Conservation (phyloP, 2,888 invertebrate species). For the Hipparchia semele region DNA sequence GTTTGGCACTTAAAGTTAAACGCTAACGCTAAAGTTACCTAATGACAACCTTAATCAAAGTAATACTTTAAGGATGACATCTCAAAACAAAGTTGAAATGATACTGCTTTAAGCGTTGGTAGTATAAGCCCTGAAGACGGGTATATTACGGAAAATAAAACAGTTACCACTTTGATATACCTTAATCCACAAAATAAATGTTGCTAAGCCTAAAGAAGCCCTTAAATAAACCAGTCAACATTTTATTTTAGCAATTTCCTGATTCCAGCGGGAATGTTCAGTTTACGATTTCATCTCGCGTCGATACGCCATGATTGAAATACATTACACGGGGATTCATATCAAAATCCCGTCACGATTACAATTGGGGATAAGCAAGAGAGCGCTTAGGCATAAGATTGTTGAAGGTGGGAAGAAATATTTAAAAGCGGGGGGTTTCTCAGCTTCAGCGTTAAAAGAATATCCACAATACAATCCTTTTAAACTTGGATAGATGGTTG, state of each 20-base stretch:
- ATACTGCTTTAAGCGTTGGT: too few species aligned
- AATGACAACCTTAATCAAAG: too few species aligned
- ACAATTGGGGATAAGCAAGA: constrained; percentile 7
- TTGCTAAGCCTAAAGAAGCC: constrained; percentile 18
- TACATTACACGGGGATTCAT: constrained; percentile 14
- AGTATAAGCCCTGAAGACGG: too few species aligned
- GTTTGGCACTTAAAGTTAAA: too few species aligned
- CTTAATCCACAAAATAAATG: neutral
- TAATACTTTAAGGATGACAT: too few species aligned
- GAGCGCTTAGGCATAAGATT: neutral
- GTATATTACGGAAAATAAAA: too few species aligned
- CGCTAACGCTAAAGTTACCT: too few species aligned
- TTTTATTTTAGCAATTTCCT: constrained; percentile 45
- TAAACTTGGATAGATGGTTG: too few species aligned
- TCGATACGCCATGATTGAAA: constrained; percentile 29
- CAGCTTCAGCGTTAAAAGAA: too few species aligned
- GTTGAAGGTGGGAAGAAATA: constrained; percentile 5
- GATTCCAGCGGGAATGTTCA: constrained; percentile 33
- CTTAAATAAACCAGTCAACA: constrained; percentile 24
- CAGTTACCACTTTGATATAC: neutral
- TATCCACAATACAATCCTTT: too few species aligned
- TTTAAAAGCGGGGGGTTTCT: neutral
- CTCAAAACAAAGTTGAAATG: too few species aligned
- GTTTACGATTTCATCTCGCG: constrained; percentile 41
- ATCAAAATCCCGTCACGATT: constrained; percentile 14